Base-by-base conservation (phyloP, 1,140 invertebrate genomes). In the Triops cancriformis region DNA sequence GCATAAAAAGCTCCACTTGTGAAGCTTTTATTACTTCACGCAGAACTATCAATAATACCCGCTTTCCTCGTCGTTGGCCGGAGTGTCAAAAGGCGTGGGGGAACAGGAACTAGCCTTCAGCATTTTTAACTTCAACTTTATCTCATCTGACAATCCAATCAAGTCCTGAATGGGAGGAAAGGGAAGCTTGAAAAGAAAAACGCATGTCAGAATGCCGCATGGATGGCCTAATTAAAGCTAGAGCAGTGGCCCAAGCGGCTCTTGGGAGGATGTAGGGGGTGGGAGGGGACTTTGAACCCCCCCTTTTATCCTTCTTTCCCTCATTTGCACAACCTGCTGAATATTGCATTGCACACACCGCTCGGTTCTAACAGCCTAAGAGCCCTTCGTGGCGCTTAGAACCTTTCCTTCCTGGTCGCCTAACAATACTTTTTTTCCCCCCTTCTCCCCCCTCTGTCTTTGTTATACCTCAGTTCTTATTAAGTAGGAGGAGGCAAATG, bases 311-410 rank as follows among this genome's bases (percentile, higher is more conserved):
- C n/a, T 23, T 64, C 51, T 23, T 9, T 64, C 51, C 23, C 51
- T 64, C 51, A 64, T 64, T 64, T 64, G 51, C 51, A 64, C 51
- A 64, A 64, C 51, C 51, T 64, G 51, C 51, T 64, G 51, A 64
- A 64, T 64, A 64, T 64, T 64, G n/a, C 51, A 64, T 64, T 64
- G 51, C 51, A 64, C 51, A 64, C 51, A 64, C n/a, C 51, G 51
- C 51, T 64, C 51, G 14, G 51, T 14, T 64, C 23, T 18, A 64
- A 64, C 18, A 64, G 51, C 51, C 51, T 18, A 64, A 64, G 51
- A 64, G 51, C 51, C 51, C 51, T 64, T 23, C 23, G 51, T 64
- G 51, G n/a, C 51, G 51, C 51, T 64, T 64, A 64, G 51, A 23
- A 64, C 51, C 45, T 23, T n/a, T 64, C 51, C 51, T 64, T 64